Percentiles rank a stretch among this genome's conserved stretches.
These are phyloP conservation scores for Mionectes olivaceus DNA, from an alignment of 2,797 vertebrate species.

Conservation along the genomic window DNA sequence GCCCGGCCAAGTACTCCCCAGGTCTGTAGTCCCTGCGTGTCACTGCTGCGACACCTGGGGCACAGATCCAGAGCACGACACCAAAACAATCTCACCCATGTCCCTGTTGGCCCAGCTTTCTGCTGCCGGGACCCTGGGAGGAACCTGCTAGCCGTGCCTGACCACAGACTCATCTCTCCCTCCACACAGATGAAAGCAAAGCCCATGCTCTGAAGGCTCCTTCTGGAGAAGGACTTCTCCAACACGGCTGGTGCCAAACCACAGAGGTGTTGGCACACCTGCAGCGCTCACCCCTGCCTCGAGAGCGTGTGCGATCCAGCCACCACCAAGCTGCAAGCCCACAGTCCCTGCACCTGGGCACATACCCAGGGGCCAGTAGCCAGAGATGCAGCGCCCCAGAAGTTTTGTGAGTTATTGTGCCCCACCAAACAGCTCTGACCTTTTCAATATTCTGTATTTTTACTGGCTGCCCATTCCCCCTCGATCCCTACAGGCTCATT, in stretches of 20 bases:
- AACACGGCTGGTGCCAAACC: neutral
- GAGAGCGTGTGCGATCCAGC: neutral
- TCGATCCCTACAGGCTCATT: conserved; percentile 39
- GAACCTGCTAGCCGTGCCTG: neutral
- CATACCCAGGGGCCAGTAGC: neutral
- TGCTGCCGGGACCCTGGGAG: neutral
- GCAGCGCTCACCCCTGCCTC: neutral
- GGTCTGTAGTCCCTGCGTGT: neutral
- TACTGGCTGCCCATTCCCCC: conserved; percentile 23
- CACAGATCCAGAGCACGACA: neutral
- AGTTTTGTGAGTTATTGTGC: neutral
- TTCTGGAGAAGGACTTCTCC: neutral
- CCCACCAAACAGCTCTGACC: conserved; percentile 22
- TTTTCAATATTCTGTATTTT: conserved; percentile 58
- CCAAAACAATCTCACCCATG: neutral
- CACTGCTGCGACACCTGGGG: neutral
- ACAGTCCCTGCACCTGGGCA: neutral
- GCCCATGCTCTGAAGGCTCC: neutral
- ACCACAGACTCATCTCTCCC: neutral
- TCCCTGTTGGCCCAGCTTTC: neutral
- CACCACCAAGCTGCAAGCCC: neutral
- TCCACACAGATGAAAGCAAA: neutral
- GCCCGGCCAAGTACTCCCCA: neutral
- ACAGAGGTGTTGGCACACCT: neutral
- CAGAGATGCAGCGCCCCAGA: neutral